Conservation (phyloP, 2,113 vertebrate genomes). For the Thunnus thynnus region DNA sequence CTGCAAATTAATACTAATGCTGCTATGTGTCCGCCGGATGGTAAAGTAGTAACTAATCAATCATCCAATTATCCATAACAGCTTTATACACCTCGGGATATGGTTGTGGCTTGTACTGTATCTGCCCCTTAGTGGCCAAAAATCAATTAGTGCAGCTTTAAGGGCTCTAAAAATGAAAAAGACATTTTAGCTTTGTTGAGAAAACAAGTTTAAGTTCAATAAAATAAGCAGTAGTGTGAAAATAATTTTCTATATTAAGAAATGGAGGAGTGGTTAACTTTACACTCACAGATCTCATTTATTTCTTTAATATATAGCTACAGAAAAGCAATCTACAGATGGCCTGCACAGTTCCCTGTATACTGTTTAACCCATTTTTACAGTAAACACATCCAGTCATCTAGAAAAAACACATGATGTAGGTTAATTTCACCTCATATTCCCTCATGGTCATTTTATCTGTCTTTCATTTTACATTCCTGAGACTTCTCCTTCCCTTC, state of each 20-base stretch:
- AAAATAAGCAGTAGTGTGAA: no score
- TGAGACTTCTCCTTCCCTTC: constrained; percentile 3
- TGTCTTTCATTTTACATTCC: not conserved
- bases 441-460: not conserved
- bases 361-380: not conserved
- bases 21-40: no score
- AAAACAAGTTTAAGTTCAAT: no score
- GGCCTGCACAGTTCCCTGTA: not conserved
- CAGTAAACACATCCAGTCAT: not conserved
- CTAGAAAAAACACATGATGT: not conserved
- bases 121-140: not conserved
- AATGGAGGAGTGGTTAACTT: no score
- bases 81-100: not conserved
- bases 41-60: no score
- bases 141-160: not conserved
- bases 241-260: no score
- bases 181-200: no score
- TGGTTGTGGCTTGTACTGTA: not conserved
- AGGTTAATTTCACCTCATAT: not conserved
- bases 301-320: no score
- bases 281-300: no score
- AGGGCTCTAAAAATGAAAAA: no score
- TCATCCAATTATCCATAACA: no score
- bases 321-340: not conserved
- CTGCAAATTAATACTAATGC: no score